Percentiles rank a stretch among this genome's conserved stretches.
Evolutionary conservation across 2,113 vertebrate species (phyloP).

Genomic region (Halichoerus grypus): DNA sequence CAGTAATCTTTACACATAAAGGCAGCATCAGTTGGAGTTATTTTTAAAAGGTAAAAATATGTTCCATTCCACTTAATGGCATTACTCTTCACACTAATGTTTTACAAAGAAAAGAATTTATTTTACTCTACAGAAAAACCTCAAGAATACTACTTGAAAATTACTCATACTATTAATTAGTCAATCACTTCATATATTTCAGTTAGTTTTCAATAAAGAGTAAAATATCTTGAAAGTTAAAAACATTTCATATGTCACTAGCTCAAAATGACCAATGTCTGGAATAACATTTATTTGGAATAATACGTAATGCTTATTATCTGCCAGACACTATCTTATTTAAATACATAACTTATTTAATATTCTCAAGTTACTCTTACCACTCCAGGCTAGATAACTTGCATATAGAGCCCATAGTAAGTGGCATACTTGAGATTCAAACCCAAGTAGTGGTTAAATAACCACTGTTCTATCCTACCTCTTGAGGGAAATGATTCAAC

Average conservation of each 20-base stretch:
- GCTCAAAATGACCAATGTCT: conserved; percentile 50
- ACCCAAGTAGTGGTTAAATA: background rate
- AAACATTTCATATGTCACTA: conserved; percentile 11
- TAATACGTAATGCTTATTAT: background rate
- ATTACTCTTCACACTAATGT: conserved; percentile 8
- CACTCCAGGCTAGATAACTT: background rate
- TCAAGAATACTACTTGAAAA: background rate
- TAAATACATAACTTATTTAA: background rate
- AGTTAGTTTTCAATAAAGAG: conserved; percentile 9
- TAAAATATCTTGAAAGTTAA: conserved; percentile 49
- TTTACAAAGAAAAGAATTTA: background rate
- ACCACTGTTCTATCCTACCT: background rate
- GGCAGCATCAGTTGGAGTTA: background rate
- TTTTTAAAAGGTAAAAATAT: conserved; percentile 66
- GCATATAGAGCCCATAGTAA: background rate
- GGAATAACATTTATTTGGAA: background rate
- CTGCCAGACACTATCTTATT: background rate
- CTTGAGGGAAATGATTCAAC: background rate
- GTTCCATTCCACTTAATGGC: background rate
- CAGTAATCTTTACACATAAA: conserved; percentile 32
- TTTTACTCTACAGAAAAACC: background rate
- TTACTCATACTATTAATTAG: conserved; percentile 22
- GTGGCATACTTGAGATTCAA: background rate
- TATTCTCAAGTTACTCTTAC: background rate
- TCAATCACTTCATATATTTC: background rate